Conservation (phyloP, 2,888 invertebrate species). For the Augochlorella aurata region DNA sequence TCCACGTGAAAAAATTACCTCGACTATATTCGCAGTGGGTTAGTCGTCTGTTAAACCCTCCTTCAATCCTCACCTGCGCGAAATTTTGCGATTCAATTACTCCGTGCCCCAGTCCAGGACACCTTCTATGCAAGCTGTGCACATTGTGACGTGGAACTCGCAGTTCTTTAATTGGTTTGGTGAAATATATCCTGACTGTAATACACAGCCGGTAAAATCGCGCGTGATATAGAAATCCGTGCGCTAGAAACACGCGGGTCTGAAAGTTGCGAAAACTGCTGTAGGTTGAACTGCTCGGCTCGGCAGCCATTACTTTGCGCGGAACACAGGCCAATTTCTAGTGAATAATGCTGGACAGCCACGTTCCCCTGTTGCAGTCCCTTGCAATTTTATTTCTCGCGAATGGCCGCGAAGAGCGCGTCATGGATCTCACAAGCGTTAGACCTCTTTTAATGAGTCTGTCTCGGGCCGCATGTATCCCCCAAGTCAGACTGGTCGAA, state of each 20-base stretch:
- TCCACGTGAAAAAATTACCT: too few species aligned
- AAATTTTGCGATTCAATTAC: constrained; percentile 12
- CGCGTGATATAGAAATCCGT: neutral
- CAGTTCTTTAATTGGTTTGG: constrained; percentile 10
- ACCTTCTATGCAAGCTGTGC: neutral
- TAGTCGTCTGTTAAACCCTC: neutral
- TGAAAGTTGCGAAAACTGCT: neutral
- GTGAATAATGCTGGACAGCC: constrained; percentile 7
- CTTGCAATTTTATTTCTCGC: constrained; percentile 2
- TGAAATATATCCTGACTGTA: constrained; percentile 1
- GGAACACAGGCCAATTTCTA: neutral
- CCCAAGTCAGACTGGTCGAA: neutral
- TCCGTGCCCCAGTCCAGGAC: neutral
- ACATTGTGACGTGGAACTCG: neutral
- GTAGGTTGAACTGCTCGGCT: neutral
- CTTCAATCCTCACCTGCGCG: neutral
- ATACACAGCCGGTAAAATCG: neutral
- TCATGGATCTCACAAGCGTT: too few species aligned
- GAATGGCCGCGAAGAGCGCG: neutral
- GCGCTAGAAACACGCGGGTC: neutral
- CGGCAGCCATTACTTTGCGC: neutral
- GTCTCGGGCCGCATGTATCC: neutral
- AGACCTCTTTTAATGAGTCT: too few species aligned
- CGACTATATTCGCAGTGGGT: neutral
- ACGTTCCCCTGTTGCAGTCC: neutral